Conservation (phyloP, 2,888 invertebrate species). For the Agriotes lineatus region DNA sequence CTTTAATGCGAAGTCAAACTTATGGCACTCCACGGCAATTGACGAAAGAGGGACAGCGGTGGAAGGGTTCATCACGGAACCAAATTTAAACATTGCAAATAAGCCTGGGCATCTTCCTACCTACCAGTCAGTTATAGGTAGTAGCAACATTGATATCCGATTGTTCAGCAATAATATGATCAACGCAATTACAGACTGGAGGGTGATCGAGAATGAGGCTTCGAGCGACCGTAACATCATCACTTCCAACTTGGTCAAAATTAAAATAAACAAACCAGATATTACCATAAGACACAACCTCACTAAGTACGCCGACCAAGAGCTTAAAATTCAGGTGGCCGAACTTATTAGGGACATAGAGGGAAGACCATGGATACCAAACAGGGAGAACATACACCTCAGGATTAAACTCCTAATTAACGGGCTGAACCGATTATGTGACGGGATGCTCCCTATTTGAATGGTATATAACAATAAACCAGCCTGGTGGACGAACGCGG, state of each 20-base stretch:
- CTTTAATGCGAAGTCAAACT: not conserved
- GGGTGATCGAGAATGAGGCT: not conserved
- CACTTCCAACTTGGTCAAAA: not conserved
- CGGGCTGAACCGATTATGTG: not conserved
- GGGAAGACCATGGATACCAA: not conserved
- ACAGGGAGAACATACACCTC: not conserved
- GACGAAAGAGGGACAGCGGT: not conserved
- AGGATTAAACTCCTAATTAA: not conserved
- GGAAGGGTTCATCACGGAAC: not conserved
- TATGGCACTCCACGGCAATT: not conserved
- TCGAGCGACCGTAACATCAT: too few relatives aligned
- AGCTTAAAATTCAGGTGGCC: not conserved
- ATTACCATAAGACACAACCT: not conserved
- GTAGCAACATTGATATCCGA: not conserved
- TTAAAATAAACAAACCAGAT: not conserved
- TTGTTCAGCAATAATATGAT: not conserved
- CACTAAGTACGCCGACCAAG: not conserved
- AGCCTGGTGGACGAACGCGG: not conserved
- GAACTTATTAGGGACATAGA: not conserved
- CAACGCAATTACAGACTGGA: not conserved
- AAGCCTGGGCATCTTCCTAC: not conserved
- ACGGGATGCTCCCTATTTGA: not conserved
- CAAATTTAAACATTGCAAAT: not conserved
- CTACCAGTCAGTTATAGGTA: not conserved
- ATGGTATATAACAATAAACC: not conserved